Evolutionary conservation across 2,797 vertebrate species (phyloP).

Genomic region (Halcyon badia): DNA sequence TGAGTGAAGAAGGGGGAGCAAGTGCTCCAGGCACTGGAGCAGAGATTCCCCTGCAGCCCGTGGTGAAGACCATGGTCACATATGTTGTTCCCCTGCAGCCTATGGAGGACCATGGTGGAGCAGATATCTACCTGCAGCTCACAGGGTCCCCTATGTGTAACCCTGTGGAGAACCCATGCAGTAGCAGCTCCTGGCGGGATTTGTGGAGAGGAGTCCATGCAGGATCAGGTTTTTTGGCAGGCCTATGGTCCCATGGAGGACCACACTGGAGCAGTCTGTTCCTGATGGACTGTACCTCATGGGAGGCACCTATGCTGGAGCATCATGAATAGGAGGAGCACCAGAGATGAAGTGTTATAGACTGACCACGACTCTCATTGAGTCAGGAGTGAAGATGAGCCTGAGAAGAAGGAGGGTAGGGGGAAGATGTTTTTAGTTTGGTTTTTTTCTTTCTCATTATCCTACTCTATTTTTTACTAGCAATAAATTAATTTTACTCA

Average conservation of each 20-base stretch:
- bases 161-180: rapidly evolving
- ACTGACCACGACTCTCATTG: neutral
- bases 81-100: neutral
- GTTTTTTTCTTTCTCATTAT: neutral
- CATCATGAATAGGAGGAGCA: neutral
- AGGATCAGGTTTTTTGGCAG: neutral
- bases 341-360: neutral
- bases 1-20: neutral
- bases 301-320: neutral
- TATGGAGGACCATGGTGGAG: too few relatives aligned
- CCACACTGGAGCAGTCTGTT: neutral
- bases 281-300: neutral
- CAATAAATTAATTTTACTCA: neutral
- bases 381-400: neutral
- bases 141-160: rapidly evolving
- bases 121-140: neutral
- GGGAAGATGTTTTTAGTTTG: neutral
- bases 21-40: rapidly evolving
- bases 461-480: neutral
- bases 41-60: neutral
- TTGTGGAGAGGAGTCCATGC: too few relatives aligned
- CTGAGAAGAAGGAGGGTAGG: neutral
- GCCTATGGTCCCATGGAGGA: too few relatives aligned
- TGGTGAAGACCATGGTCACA: too few relatives aligned
- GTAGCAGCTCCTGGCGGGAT: neutral